phyloP scores from a whole-genome alignment of 2,113 vertebrate species.

The Percopsis transmontana region DNA sequence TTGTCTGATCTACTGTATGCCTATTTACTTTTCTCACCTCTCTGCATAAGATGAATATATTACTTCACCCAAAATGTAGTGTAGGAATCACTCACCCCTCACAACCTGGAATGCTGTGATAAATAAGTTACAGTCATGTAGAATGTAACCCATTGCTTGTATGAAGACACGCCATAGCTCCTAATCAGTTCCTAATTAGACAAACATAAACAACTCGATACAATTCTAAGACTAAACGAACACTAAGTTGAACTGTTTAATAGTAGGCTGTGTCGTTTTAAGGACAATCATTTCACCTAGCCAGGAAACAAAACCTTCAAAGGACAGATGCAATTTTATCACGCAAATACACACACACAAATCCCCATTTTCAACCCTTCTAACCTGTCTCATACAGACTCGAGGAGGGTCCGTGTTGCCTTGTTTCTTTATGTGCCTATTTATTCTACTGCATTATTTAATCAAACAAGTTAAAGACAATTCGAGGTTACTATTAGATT shows the following conservation, averaged over 20 bases:
- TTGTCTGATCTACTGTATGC: conserved; percentile 26
- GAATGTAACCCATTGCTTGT: too few relatives aligned
- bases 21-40: too few relatives aligned
- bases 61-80: too few relatives aligned
- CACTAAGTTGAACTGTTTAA: background rate
- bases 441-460: conserved; percentile 53
- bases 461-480: conserved; percentile 25
- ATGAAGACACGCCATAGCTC: too few relatives aligned
- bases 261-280: conserved; percentile 13
- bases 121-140: too few relatives aligned
- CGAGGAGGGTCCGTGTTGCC: conserved; percentile 59
- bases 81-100: too few relatives aligned
- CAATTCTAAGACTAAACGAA: too few relatives aligned
- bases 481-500: conserved; percentile 27
- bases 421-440: conserved; percentile 76
- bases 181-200: too few relatives aligned
- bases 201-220: too few relatives aligned
- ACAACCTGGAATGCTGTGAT: too few relatives aligned
- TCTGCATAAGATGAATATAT: too few relatives aligned
- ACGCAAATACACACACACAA: conserved; percentile 28
- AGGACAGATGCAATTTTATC: conserved; percentile 14
- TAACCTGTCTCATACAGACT: conserved; percentile 22
- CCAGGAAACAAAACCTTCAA: conserved; percentile 33
- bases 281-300: conserved; percentile 48
- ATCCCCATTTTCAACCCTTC: conserved; percentile 9